Base-by-base conservation (phyloP, 2,113 vertebrate species). In the Entelurus aequoreus region DNA sequence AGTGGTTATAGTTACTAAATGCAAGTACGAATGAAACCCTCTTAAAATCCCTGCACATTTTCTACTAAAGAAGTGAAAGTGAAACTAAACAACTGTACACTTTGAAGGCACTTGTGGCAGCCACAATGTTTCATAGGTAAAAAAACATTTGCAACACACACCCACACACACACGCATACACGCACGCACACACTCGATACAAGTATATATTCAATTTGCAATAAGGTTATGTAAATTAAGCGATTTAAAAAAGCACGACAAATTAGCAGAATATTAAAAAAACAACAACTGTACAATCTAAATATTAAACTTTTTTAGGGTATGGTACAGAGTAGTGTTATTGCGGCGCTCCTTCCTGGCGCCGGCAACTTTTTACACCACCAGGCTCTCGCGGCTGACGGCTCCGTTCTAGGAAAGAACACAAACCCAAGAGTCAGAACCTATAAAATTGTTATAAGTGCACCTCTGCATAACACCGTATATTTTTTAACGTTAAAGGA, bases 371-470 rank as follows among this genome's bases (percentile, higher is more conserved):
- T 91, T 60, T 91, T 60, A 95, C 72, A 96, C 94, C 62, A 96
- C 92, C 74, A 96, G 82, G 80, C 94, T 96, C 75, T 95, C 93
- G 4, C 94, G 89, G 74, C 94, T 96, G 78, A 94, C 90, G 13
- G 91, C 93, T 80, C 92, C 90, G 60, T 93, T 93, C 94, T 96
- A 83, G 78, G n/a, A 78, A 3, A 79, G 61, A 36, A 48, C 21
- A 60, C 38, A 48, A 47, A 13, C 16, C 9, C 5, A 7, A 19
- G 19, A 28, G 28, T 28, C 28, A 28, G 28, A 28, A 28, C 28
- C 28, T 28, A 28, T 28, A 28, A 28, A 28, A 28, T 28, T 28
- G 28, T 2, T 28, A 28, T 28, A 28, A 28, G 28, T 28, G 28
- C 28, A 28, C 28, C 0, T 28, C 28, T 28, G 28, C 28, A 28